These are phyloP conservation scores for Acleris laterana DNA, from an alignment of 2,888 invertebrate species.

Conservation along the genomic window DNA sequence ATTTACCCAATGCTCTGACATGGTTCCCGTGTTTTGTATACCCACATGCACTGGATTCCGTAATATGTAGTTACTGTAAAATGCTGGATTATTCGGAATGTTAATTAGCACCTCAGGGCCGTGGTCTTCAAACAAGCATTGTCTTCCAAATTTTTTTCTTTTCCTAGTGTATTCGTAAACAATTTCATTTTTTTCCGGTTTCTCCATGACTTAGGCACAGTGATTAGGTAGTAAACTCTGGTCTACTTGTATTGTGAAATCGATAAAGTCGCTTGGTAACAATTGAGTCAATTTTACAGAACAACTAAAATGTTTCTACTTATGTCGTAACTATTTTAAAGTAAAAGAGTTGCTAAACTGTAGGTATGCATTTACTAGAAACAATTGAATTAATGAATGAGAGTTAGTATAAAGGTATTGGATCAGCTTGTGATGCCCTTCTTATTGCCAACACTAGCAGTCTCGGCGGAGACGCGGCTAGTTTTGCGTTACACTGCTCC, in stretches of 20 bases:
- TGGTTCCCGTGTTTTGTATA: constrained; percentile 85
- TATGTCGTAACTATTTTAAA: background rate
- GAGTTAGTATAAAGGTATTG: constrained; percentile 70
- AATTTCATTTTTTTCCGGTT: constrained; percentile 67
- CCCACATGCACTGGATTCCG: constrained; percentile 86
- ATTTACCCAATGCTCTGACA: constrained; percentile 87
- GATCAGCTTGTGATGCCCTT: constrained; percentile 68
- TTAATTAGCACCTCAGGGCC: constrained; percentile 87
- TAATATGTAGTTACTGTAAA: constrained; percentile 81
- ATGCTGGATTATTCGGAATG: constrained; percentile 85
- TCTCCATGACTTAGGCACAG: constrained; percentile 56
- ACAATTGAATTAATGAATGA: background rate
- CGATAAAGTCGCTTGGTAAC: constrained; percentile 30
- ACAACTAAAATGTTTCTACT: background rate
- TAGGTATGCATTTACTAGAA: background rate
- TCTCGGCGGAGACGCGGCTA: constrained; percentile 69
- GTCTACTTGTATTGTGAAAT: constrained; percentile 14
- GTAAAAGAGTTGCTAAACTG: background rate
- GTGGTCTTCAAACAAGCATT: constrained; percentile 88
- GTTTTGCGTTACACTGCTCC: constrained; percentile 85
- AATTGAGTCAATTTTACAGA: background rate
- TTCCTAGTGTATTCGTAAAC: constrained; percentile 86
- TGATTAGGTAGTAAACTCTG: background rate
- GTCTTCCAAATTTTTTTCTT: constrained; percentile 88
- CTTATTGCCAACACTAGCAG: constrained; percentile 64